Evolutionary conservation across 2,888 invertebrate species (phyloP), one percentile per base, ranked within the genome.

Genomic region (Tinea trinotella): DNA sequence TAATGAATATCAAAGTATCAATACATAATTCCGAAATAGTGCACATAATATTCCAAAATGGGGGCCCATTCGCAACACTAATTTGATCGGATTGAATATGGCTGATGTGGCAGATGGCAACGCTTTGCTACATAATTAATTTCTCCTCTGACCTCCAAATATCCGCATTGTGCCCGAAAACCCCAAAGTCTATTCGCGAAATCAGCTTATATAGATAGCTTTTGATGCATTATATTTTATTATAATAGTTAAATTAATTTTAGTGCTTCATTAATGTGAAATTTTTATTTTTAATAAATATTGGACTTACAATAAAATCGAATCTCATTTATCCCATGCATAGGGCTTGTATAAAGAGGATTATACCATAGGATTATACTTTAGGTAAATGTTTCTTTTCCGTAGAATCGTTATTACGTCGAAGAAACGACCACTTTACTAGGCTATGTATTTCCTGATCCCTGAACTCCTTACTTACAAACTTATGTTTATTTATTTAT

Each of bases 101-200:
- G 78, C 80, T 54, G 57, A 40, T 76, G 74, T 68, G 71, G 65
- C 79, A 81, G 82, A 80, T 80, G 82, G 78, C 74, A 65, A 66
- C 71, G 71, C 71, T 71, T 76, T 70, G 68, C 70, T 76, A 78
- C 76, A 80, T 81, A 81, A 82, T 82, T 82, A 80, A 82, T 82
- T 73, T 76, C 74, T 67, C 68, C 67, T 68, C 68, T 64, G 70
- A 61, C 65, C 62, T 61, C 64, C 53, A 57, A 54, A 62, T 61
- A 12, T 22, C 22, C 54, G 44, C 18, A 52, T 35, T 35, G 17
- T 52, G 34, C 48, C n/a, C n/a, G 15, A 18, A 15, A 18, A 17
- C 12, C 30, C 61, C 63, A 65, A 62, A 62, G 63, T 62, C 19
- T 22, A 40, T 24, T 24, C 24, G 24, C 24, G 9, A 24, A 24